Percentiles rank a stretch among this genome's conserved stretches.
Evolutionary conservation across 1,140 invertebrate genomes (phyloP).

Genomic region (Sesamia nonagrioides): DNA sequence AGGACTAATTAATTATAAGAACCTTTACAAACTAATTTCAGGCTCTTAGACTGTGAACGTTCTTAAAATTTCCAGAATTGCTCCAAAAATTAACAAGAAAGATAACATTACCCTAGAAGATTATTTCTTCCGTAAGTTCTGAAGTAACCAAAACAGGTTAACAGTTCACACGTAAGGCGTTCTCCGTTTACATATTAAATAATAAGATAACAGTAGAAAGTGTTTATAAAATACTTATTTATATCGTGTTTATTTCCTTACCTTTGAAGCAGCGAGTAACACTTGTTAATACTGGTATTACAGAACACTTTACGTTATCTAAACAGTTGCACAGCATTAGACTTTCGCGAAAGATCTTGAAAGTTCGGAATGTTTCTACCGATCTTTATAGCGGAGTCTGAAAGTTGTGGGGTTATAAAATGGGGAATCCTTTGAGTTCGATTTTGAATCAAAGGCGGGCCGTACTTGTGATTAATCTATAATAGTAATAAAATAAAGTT

Average conservation of each 20-base stretch:
- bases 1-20: no score
- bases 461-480: not conserved
- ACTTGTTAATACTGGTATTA: slow-evolving; percentile 16
- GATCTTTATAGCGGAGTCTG: not conserved
- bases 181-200: slow-evolving; percentile 35
- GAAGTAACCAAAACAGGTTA: slow-evolving; percentile 15
- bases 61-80: no score
- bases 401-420: slow-evolving; percentile 24
- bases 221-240: slow-evolving; percentile 33
- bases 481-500: no score
- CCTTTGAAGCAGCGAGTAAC: slow-evolving; percentile 30
- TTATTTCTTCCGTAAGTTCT: not conserved
- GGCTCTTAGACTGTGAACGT: no score
- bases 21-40: no score
- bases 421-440: slow-evolving; percentile 15
- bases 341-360: slow-evolving; percentile 25
- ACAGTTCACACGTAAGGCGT: not conserved
- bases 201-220: slow-evolving; percentile 36
- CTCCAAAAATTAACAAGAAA: not conserved
- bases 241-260: slow-evolving; percentile 27
- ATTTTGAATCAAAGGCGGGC: not conserved
- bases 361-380: slow-evolving; percentile 9
- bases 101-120: not conserved
- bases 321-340: slow-evolving; percentile 18
- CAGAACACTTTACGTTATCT: slow-evolving; percentile 29